Evolutionary conservation across 2,797 vertebrate species (phyloP).

Genomic region (Protosalanx chinensis): DNA sequence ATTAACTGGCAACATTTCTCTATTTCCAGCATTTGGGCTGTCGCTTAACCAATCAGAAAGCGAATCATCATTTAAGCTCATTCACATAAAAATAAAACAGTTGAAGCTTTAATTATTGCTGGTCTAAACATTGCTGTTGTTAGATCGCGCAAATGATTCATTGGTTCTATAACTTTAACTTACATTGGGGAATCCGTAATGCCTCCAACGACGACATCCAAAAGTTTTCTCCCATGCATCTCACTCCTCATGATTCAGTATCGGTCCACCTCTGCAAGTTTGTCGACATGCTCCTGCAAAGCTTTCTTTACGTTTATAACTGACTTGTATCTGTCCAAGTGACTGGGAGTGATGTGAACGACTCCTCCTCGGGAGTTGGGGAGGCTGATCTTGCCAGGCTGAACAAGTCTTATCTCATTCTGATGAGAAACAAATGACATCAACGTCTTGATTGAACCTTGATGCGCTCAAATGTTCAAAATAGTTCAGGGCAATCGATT

Average conservation of each 20-base stretch:
- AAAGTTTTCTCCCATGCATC: background rate
- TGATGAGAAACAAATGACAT: background rate
- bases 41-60: too few species aligned
- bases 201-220: background rate
- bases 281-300: background rate
- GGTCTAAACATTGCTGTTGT: background rate
- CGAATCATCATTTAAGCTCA: background rate
- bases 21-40: too few species aligned
- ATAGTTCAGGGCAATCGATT: background rate
- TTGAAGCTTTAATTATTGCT: too few species aligned
- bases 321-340: background rate
- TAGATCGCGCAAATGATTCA: too few species aligned
- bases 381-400: background rate
- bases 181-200: background rate
- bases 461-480: background rate
- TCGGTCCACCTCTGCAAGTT: background rate
- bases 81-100: background rate
- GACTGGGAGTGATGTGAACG: background rate
- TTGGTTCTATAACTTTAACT: background rate
- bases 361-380: background rate
- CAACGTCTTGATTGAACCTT: too few species aligned
- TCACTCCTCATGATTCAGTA: background rate
- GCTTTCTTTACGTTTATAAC: background rate
- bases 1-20: too few species aligned
- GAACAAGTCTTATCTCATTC: background rate